Conservation (phyloP, 2,113 vertebrate species). For the Microtus montanus region DNA sequence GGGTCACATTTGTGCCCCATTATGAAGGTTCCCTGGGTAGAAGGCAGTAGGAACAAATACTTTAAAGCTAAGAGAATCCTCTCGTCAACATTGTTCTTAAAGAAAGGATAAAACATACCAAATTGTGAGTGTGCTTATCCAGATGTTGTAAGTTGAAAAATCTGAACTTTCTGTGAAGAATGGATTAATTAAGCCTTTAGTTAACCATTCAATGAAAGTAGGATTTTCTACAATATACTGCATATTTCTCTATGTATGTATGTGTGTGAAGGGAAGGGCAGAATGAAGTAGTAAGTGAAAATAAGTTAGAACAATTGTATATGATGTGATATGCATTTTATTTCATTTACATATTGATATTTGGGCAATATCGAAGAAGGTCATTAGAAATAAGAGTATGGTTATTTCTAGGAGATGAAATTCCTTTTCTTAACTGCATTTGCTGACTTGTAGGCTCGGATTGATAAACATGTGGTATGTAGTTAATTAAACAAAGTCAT, state of each 20-base stretch:
- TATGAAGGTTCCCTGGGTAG: background rate
- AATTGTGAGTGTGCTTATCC: background rate
- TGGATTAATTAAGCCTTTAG: background rate
- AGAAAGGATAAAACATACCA: background rate
- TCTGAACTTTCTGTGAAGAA: constrained; percentile 1
- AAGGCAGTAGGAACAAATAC: background rate
- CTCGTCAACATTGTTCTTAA: constrained; percentile 35
- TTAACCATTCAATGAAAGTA: constrained; percentile 35
- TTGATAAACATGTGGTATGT: background rate
- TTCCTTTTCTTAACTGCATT: constrained; percentile 11
- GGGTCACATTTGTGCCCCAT: background rate
- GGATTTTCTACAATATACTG: background rate
- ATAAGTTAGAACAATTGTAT: background rate
- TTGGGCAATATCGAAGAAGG: background rate
- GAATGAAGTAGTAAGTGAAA: constrained; percentile 20
- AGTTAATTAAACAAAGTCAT: background rate
- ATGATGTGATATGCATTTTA: background rate
- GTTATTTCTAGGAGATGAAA: background rate
- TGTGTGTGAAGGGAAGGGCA: background rate
- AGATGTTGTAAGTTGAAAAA: constrained; percentile 24
- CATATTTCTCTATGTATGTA: background rate
- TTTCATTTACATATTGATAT: background rate
- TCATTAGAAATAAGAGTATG: background rate
- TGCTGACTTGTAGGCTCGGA: background rate
- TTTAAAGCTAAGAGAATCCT: background rate